phyloP scores from a whole-genome alignment of 2,888 invertebrate species.

The Argynnis bischoffii region DNA sequence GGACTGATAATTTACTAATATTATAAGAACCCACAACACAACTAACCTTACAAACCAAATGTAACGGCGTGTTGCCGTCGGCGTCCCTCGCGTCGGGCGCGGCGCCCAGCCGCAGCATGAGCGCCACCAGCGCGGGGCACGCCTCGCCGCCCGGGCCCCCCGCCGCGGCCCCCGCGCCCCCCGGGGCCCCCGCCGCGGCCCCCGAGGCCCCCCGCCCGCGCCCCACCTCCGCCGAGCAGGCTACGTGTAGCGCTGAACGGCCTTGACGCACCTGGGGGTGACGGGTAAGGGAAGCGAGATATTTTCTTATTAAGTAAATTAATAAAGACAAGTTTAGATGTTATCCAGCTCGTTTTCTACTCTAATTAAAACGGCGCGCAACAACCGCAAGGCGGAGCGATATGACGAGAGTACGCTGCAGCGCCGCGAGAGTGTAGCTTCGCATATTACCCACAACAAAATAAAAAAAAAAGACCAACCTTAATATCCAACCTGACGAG shows the following conservation, averaged over 20 bases:
- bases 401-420: too few relatives aligned
- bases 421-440: too few relatives aligned
- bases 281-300: too few relatives aligned
- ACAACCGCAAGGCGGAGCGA: too few relatives aligned
- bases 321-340: too few relatives aligned
- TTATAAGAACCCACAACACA: not conserved
- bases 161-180: conserved; percentile 84
- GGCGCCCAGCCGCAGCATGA: conserved; percentile 91
- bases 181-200: conserved; percentile 87
- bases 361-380: too few relatives aligned
- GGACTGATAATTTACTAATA: too few relatives aligned
- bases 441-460: not conserved
- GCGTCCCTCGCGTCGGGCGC: conserved; percentile 90
- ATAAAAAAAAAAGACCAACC: conserved; percentile 56
- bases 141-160: conserved; percentile 86
- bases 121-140: conserved; percentile 79
- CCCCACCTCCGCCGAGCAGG: conserved; percentile 90
- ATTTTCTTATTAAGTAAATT: too few relatives aligned
- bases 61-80: conserved; percentile 93
- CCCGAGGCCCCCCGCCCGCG: conserved; percentile 84
- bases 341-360: too few relatives aligned
- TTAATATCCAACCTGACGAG: conserved; percentile 88
- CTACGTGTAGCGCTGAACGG: conserved; percentile 90
- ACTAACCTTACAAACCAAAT: conserved; percentile 88
- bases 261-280: conserved; percentile 82